Base-by-base conservation (phyloP, 2,113 vertebrate genomes). In the Podiceps cristatus region DNA sequence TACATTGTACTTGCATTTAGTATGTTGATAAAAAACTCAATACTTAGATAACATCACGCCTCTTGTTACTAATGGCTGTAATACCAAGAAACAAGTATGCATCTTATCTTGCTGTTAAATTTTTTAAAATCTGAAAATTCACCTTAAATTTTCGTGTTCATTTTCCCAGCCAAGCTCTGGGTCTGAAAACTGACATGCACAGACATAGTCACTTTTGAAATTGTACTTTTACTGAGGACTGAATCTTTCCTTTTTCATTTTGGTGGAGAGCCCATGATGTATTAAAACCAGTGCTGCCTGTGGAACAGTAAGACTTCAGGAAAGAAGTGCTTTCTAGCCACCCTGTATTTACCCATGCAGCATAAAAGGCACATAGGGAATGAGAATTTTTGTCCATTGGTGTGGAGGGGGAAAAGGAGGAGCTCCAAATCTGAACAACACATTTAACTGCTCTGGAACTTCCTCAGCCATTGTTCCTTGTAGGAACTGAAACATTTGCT, bases 311-410 rank as follows among this genome's bases (percentile, higher is more conserved):
- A 62, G 60, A 62, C 66, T 58, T 76, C 22, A 47, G 42, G 53
- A 47, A 52, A 67, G 12, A 89, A 53, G 22, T 31, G 33, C 35
- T 80, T 76, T 90, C 35, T 66, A 71, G 19, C 16, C 19, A 59
- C 44, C 2, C 59, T 35, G n/a, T 55, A 31, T 47, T 73, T 60
- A 60, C 10, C 28, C 5, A 64, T 12, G 27, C 0, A 0, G 33
- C 60, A 37, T 50, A 74, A 88, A 82, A 22, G 12, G 18, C n/a
- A 52, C 33, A 5, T 4, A 28, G 6, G 8, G 75, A 69, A n/a
- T 22, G 31, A 45, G 18, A 73, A 64, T 75, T 93, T 40, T 49
- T 35, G 23, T 85, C 18, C 31, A 2, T 55, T 19, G 1, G 2
- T 16, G 10, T 23, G 35, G 40, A 86, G 37, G 45, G 80, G 68